These are phyloP conservation scores for Anseranas semipalmata DNA, from an alignment of 2,113 vertebrate genomes.

Conservation along the genomic window DNA sequence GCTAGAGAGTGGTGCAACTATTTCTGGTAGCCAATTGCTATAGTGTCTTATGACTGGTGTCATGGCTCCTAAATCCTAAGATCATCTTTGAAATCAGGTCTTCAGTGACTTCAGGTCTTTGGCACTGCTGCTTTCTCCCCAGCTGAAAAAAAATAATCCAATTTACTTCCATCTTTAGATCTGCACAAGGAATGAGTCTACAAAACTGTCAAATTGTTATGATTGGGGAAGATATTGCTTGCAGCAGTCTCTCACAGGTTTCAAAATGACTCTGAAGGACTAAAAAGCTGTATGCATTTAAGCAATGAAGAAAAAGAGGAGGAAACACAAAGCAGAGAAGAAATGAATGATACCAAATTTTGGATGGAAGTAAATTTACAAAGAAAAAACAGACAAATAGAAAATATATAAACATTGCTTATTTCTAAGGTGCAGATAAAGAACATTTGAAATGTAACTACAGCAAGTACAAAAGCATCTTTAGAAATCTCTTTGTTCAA, in stretches of 20 bases:
- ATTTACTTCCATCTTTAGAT: constrained; percentile 72
- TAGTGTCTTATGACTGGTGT: constrained; percentile 8
- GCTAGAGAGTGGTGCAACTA: background rate
- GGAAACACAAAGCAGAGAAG: background rate
- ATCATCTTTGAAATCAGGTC: constrained; percentile 59
- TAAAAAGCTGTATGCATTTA: constrained; percentile 31
- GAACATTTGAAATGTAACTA: background rate
- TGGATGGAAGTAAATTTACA: constrained; percentile 40
- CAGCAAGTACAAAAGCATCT: background rate
- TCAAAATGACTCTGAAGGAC: constrained; percentile 49
- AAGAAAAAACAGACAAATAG: constrained; percentile 6
- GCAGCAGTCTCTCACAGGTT: constrained; percentile 60
- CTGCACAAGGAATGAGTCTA: constrained; percentile 60
- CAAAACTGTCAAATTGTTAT: constrained; percentile 72
- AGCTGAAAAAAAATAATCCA: constrained; percentile 63
- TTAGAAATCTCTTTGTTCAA: background rate
- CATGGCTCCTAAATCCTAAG: constrained; percentile 43
- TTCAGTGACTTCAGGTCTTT: constrained; percentile 31
- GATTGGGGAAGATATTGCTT: constrained; percentile 65
- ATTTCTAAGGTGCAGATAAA: background rate
- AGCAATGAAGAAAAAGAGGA: constrained; percentile 12
- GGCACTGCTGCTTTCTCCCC: background rate
- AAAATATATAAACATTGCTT: background rate
- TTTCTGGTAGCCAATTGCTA: constrained; percentile 25
- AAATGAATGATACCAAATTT: background rate